Percentiles rank a stretch among this genome's conserved stretches.
These are phyloP conservation scores for Pollimyrus isidori DNA, from an alignment of 2,113 vertebrate genomes.

Conservation along the genomic window DNA sequence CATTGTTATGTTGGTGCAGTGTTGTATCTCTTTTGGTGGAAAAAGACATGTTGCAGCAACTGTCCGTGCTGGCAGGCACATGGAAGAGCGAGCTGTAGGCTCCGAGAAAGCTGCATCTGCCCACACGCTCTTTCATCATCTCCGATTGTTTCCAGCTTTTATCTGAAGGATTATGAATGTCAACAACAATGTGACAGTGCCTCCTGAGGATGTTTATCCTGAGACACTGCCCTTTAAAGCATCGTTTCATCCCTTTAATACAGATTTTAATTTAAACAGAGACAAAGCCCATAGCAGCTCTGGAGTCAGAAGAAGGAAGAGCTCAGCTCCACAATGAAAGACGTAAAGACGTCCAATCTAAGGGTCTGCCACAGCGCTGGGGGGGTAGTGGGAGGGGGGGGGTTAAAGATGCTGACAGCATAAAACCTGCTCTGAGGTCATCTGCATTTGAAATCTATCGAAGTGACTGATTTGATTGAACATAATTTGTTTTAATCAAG, in stretches of 20 bases:
- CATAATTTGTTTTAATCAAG: slow-evolving; percentile 1
- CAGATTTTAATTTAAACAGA: slow-evolving; percentile 6
- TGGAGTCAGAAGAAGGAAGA: not conserved
- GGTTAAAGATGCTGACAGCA: not conserved
- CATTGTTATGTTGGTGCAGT: not conserved
- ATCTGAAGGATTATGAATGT: not conserved
- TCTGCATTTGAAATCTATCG: not conserved
- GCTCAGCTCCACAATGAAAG: not conserved
- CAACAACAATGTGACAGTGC: not conserved
- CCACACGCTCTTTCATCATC: not conserved
- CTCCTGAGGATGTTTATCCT: not conserved
- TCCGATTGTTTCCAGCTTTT: slow-evolving; percentile 6
- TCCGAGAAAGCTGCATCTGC: not conserved
- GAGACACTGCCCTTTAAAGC: not conserved
- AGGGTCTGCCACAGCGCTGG: not conserved
- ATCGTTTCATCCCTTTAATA: not conserved
- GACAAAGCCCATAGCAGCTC: not conserved
- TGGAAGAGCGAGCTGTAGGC: not conserved
- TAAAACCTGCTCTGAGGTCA: not conserved
- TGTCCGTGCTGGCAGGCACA: not conserved
- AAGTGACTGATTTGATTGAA: not conserved
- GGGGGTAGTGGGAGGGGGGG: too few relatives aligned
- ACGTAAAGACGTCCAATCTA: not conserved
- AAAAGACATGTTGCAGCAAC: not conserved
- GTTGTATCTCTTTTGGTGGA: not conserved